A percentile compares a stretch with the other conserved stretches of the same genome.
Evolutionary conservation across 2,797 vertebrate species (phyloP).

Genomic region (Chelmon rostratus): DNA sequence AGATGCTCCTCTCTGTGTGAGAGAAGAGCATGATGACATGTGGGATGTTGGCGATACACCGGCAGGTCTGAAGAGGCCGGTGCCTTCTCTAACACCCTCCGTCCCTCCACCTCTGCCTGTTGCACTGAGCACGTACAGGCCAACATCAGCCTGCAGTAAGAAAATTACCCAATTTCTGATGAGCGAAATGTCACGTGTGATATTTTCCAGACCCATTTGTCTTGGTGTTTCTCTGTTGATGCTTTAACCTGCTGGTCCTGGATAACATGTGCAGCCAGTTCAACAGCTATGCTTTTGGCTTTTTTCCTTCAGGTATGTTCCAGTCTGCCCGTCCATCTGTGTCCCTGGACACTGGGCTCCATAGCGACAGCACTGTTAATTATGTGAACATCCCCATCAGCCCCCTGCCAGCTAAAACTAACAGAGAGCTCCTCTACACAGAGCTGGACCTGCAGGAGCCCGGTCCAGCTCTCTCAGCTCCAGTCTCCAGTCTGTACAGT

Average conservation of each 20-base stretch:
- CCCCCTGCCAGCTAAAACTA: constrained; percentile 76
- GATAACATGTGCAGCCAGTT: background rate
- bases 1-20: constrained; percentile 45
- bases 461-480: constrained; percentile 18
- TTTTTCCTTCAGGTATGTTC: constrained; percentile 74
- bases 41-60: constrained; percentile 22
- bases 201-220: background rate
- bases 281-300: background rate
- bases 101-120: constrained; percentile 49
- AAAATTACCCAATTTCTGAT: background rate
- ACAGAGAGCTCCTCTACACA: constrained; percentile 88
- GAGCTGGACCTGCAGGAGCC: constrained; percentile 88
- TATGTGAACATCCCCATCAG: constrained; percentile 92
- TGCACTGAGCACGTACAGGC: constrained; percentile 39
- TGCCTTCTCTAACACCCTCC: constrained; percentile 28
- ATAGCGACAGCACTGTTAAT: constrained; percentile 77
- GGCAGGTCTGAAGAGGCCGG: constrained; percentile 17
- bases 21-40: constrained; percentile 25
- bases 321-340: constrained; percentile 45
- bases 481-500: constrained; percentile 7
- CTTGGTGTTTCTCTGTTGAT: background rate
- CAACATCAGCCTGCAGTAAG: constrained; percentile 64
- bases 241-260: background rate
- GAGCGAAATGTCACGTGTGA: background rate
- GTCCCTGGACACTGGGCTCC: constrained; percentile 49